Conservation (phyloP, 1,140 invertebrate genomes). For the Brachionus koreanus region DNA sequence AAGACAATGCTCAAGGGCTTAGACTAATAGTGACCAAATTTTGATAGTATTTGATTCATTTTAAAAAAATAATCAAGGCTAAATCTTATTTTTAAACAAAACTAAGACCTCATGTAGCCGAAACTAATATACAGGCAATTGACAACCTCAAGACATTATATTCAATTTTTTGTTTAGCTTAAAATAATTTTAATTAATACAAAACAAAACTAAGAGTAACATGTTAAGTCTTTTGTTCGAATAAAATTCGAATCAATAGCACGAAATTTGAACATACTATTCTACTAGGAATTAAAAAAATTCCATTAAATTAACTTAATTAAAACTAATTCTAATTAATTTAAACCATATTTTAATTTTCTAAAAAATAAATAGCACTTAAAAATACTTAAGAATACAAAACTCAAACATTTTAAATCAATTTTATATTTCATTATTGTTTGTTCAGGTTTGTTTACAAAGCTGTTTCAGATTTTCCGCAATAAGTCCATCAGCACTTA, state of each 20-base stretch:
- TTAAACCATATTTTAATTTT: neutral
- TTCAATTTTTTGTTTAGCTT: neutral
- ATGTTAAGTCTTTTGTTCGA: neutral
- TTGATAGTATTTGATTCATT: neutral
- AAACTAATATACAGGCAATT: neutral
- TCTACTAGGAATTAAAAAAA: neutral
- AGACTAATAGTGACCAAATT: neutral
- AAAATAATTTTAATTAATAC: neutral
- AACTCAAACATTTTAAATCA: neutral
- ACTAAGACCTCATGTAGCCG: neutral
- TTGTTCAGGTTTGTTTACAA: neutral
- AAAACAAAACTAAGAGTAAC: neutral
- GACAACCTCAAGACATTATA: neutral
- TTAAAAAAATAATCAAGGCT: neutral
- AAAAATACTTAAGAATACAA: neutral
- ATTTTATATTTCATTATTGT: neutral
- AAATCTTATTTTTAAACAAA: neutral
- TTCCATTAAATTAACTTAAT: neutral
- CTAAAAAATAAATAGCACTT: neutral
- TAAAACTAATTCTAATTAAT: constrained; percentile 6
- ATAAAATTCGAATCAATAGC: neutral
- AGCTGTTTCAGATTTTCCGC: neutral
- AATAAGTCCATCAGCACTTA: constrained; percentile 5
- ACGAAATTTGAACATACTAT: neutral
- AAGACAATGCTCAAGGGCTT: neutral